These are phyloP conservation scores for Galbula dea DNA, from an alignment of 2,113 vertebrate genomes.

Conservation along the genomic window DNA sequence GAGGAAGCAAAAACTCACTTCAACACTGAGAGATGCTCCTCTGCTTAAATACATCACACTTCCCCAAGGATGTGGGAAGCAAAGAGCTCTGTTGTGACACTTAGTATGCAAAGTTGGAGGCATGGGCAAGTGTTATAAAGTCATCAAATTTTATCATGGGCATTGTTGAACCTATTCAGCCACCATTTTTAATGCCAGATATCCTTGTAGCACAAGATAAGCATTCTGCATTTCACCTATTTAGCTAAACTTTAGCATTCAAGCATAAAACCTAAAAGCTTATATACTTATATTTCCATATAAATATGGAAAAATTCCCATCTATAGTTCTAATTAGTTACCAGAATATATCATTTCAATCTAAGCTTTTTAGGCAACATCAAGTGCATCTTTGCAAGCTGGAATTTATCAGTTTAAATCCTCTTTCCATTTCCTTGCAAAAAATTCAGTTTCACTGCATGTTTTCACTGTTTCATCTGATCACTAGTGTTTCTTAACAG, in stretches of 20 bases:
- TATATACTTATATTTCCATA: too few relatives aligned
- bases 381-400: background rate
- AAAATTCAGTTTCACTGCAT: background rate
- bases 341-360: background rate
- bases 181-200: background rate
- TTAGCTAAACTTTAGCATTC: background rate
- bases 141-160: background rate
- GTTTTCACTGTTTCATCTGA: background rate
- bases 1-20: background rate
- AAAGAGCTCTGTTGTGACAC: background rate
- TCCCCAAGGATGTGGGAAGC: background rate
- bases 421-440: background rate
- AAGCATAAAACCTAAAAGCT: background rate
- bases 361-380: background rate
- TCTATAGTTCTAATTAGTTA: background rate
- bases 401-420: background rate
- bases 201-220: background rate
- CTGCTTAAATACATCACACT: background rate
- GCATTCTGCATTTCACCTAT: background rate
- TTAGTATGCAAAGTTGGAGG: rapidly evolving
- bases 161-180: background rate
- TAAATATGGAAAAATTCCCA: background rate
- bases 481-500: background rate
- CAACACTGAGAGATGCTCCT: too few relatives aligned
- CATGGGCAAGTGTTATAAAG: background rate